A percentile compares a stretch with the other conserved stretches of the same genome.
Evolutionary conservation across 2,888 invertebrate species (phyloP).

Genomic region (Acleris holmiana): DNA sequence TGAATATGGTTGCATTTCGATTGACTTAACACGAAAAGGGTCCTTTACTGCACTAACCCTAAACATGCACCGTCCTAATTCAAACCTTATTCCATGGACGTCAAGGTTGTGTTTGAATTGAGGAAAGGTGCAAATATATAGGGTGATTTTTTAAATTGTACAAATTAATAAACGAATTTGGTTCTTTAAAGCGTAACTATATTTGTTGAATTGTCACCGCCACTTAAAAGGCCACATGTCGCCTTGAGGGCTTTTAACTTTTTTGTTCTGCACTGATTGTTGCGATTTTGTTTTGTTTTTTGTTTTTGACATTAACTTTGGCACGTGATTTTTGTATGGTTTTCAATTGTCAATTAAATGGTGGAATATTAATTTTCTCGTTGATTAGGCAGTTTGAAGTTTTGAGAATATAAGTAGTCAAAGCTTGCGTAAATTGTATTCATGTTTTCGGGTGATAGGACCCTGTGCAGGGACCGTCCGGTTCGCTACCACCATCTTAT

Average conservation of each 20-base stretch:
- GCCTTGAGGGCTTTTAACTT: constrained; percentile 74
- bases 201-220: constrained; percentile 83
- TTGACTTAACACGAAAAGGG: constrained; percentile 61
- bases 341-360: constrained; percentile 13
- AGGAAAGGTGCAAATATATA: background rate
- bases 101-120: constrained; percentile 46
- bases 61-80: constrained; percentile 34
- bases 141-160: constrained; percentile 28
- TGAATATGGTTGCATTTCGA: constrained; percentile 80
- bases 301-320: constrained; percentile 49
- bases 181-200: constrained; percentile 78
- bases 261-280: constrained; percentile 62
- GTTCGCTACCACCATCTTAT: too few relatives aligned
- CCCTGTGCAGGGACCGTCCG: too few relatives aligned
- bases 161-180: constrained; percentile 69
- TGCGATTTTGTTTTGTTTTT: constrained; percentile 29
- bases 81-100: constrained; percentile 22
- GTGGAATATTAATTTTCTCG: background rate
- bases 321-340: constrained; percentile 38
- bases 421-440: too few relatives aligned
- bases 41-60: constrained; percentile 14
- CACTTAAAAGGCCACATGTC: constrained; percentile 83
- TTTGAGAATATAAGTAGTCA: too few relatives aligned
- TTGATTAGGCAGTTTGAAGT: too few relatives aligned
- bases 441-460: too few relatives aligned